Conservation (phyloP, 2,888 invertebrate genomes). For the Priocnemis perturbator region DNA sequence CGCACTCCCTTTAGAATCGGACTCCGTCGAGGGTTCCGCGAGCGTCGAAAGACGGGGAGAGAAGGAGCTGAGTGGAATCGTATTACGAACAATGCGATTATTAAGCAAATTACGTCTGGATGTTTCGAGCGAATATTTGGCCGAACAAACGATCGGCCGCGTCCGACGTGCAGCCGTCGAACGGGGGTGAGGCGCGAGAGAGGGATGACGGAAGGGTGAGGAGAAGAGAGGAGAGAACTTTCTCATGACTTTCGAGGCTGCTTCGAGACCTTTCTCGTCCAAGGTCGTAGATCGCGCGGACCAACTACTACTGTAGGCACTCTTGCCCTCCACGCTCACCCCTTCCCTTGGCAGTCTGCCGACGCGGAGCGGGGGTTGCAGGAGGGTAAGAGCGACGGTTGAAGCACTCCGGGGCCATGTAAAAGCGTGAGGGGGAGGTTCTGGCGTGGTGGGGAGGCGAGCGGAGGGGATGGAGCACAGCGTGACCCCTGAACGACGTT, state of each 20-base stretch:
- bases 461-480: slow-evolving; percentile 26
- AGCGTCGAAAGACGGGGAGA: too few relatives aligned
- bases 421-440: slow-evolving; percentile 1
- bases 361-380: slow-evolving; percentile 30
- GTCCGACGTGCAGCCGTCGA: too few relatives aligned
- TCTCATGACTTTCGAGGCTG: slow-evolving; percentile 29
- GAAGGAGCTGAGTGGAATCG: neutral
- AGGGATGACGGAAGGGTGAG: neutral
- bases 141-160: too few relatives aligned
- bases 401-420: slow-evolving; percentile 39
- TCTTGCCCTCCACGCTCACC: slow-evolving; percentile 31
- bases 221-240: slow-evolving; percentile 9
- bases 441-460: neutral
- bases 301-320: slow-evolving; percentile 24
- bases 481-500: slow-evolving; percentile 56
- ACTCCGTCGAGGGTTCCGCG: too few relatives aligned
- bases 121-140: too few relatives aligned
- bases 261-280: slow-evolving; percentile 56
- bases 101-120: neutral
- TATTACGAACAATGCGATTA: neutral
- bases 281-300: slow-evolving; percentile 65
- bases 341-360: slow-evolving; percentile 48
- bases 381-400: slow-evolving; percentile 33
- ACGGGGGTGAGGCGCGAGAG: too few relatives aligned
- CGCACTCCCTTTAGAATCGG: too few relatives aligned